Evolutionary conservation across 2,113 vertebrate species (phyloP).

Genomic region (Callionymus lyra): DNA sequence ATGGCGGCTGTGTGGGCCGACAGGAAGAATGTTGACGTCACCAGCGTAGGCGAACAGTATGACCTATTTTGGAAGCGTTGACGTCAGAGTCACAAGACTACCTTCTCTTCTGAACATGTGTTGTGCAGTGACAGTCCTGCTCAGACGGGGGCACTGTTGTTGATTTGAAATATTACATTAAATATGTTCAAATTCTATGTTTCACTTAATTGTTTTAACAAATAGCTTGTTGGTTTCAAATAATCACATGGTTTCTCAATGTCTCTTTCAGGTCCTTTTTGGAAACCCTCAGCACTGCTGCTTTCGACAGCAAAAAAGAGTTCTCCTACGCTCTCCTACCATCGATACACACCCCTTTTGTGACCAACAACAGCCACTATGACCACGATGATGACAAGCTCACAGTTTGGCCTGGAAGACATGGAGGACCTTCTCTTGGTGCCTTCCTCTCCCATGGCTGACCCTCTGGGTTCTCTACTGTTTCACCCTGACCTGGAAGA

Average conservation of each 20-base stretch:
- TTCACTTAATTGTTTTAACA: not conserved
- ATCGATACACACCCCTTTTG: slow-evolving; percentile 23
- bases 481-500: slow-evolving; percentile 51
- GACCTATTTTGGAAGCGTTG: slow-evolving; percentile 10
- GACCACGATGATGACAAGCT: slow-evolving; percentile 82
- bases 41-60: not conserved
- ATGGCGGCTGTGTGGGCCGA: slow-evolving; percentile 41
- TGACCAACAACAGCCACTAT: slow-evolving; percentile 68
- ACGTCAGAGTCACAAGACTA: slow-evolving; percentile 39
- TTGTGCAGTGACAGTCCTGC: slow-evolving; percentile 9
- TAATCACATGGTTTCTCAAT: not conserved
- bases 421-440: slow-evolving; percentile 74
- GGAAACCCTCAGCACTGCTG: slow-evolving; percentile 84
- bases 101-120: slow-evolving; percentile 14
- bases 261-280: slow-evolving; percentile 69
- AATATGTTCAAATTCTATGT: not conserved
- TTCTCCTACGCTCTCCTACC: slow-evolving; percentile 43
- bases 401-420: slow-evolving; percentile 85
- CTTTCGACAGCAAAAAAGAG: slow-evolving; percentile 70
- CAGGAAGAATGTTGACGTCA: not conserved
- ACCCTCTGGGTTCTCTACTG: slow-evolving; percentile 62
- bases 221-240: not conserved
- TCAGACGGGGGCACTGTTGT: slow-evolving; percentile 34
- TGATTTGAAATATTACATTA: not conserved
- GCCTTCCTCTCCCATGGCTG: slow-evolving; percentile 91